Evolutionary conservation across 2,888 invertebrate genomes (phyloP).

Genomic region (Drosophila kokeensis): DNA sequence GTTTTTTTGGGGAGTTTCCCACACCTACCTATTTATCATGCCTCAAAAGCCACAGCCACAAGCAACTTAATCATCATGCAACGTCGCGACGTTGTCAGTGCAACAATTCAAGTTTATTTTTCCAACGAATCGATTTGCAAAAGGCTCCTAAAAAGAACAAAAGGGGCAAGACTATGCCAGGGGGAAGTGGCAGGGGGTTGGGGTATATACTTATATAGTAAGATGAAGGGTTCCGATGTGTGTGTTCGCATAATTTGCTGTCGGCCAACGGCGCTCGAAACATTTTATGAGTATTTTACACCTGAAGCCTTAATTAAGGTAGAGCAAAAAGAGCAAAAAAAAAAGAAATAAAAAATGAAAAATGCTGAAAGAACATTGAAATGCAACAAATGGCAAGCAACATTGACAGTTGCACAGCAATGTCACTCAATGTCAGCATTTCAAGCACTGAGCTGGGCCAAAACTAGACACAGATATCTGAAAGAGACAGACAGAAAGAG

Average conservation of each 20-base stretch:
- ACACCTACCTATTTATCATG: neutral
- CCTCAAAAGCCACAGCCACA: neutral
- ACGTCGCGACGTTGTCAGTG: slow-evolving; percentile 33
- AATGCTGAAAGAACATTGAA: slow-evolving; percentile 18
- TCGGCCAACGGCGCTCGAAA: slow-evolving; percentile 35
- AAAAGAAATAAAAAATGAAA: neutral
- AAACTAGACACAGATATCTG: slow-evolving; percentile 1
- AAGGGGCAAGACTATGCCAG: too few species aligned
- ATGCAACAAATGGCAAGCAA: slow-evolving; percentile 45
- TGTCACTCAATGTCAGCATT: slow-evolving; percentile 79
- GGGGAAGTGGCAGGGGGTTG: neutral
- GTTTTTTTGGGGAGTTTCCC: neutral
- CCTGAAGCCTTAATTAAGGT: slow-evolving; percentile 78
- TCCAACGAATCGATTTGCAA: slow-evolving; percentile 68
- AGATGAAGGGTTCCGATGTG: slow-evolving; percentile 37
- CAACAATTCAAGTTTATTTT: slow-evolving; percentile 59
- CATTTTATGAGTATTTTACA: slow-evolving; percentile 73
- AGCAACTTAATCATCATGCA: slow-evolving; percentile 20
- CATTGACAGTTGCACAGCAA: slow-evolving; percentile 67
- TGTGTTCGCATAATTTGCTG: slow-evolving; percentile 63
- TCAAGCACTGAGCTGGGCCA: slow-evolving; percentile 23
- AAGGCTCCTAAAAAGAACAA: neutral
- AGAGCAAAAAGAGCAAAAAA: slow-evolving; percentile 24
- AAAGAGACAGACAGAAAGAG: slow-evolving; percentile 12
- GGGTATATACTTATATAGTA: neutral